Conservation (phyloP, 2,113 vertebrate species). For the Corynorhinus townsendii region DNA sequence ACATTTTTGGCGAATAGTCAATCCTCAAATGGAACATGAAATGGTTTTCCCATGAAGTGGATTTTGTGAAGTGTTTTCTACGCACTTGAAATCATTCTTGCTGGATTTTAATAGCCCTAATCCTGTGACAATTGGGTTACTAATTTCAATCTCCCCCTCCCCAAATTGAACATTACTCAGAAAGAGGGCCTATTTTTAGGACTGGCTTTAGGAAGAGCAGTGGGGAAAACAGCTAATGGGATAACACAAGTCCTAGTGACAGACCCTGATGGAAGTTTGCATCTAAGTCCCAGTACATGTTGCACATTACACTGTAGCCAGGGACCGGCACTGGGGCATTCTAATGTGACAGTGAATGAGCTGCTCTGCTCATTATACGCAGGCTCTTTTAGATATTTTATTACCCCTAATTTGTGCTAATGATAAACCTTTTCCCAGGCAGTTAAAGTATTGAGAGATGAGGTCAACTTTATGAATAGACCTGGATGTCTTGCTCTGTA, state of each 20-base stretch:
- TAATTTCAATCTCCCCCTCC: not conserved
- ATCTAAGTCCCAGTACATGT: accelerated
- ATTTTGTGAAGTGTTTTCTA: not conserved
- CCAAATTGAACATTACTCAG: not conserved
- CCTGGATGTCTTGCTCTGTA: not conserved
- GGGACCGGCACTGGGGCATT: accelerated
- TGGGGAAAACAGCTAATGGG: accelerated
- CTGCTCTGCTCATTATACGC: accelerated
- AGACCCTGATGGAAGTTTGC: accelerated
- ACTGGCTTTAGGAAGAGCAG: not conserved
- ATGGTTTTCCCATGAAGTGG: not conserved
- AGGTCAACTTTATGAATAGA: not conserved
- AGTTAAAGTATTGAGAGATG: not conserved
- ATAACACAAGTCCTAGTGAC: accelerated
- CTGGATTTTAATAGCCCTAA: not conserved
- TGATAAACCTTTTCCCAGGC: not conserved
- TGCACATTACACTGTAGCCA: accelerated
- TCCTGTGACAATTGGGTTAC: not conserved
- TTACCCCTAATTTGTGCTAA: not conserved
- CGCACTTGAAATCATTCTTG: not conserved
- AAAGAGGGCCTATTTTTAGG: not conserved
- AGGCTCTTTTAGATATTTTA: not conserved
- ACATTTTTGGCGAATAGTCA: not conserved
- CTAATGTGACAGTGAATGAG: accelerated
- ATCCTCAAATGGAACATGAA: not conserved